These are phyloP conservation scores for Prenolepis imparis DNA, from an alignment of 2,888 invertebrate genomes.

Conservation along the genomic window DNA sequence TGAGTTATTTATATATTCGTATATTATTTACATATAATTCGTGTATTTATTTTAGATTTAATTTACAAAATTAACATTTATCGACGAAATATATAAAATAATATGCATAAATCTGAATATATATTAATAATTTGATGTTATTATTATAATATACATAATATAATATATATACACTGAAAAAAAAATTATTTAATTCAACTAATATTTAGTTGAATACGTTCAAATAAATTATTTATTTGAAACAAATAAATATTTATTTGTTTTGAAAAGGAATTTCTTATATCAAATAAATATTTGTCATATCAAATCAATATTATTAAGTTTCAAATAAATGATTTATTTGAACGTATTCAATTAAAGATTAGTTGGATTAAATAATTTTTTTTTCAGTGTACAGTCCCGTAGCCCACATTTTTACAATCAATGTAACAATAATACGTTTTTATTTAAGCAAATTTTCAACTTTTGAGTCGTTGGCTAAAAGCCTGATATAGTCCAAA, in stretches of 20 bases:
- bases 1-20: slow-evolving; percentile 4
- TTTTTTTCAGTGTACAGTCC: no score
- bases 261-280: no score
- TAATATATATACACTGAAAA: no score
- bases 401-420: not conserved
- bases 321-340: no score
- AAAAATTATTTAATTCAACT: no score
- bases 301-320: no score
- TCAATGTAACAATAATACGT: not conserved
- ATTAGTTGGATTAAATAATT: no score
- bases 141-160: slow-evolving; percentile 14
- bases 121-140: not conserved
- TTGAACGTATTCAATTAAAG: no score
- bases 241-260: no score
- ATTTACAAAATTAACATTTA: not conserved
- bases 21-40: not conserved
- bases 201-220: no score
- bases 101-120: not conserved
- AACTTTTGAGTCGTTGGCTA: slow-evolving; percentile 67
- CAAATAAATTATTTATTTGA: no score
- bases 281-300: no score
- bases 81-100: not conserved
- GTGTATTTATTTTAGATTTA: not conserved
- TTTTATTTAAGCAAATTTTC: slow-evolving; percentile 63
- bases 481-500: slow-evolving; percentile 92